Evolutionary conservation across 2,113 vertebrate genomes (phyloP).

Genomic region (Caracal caracal): DNA sequence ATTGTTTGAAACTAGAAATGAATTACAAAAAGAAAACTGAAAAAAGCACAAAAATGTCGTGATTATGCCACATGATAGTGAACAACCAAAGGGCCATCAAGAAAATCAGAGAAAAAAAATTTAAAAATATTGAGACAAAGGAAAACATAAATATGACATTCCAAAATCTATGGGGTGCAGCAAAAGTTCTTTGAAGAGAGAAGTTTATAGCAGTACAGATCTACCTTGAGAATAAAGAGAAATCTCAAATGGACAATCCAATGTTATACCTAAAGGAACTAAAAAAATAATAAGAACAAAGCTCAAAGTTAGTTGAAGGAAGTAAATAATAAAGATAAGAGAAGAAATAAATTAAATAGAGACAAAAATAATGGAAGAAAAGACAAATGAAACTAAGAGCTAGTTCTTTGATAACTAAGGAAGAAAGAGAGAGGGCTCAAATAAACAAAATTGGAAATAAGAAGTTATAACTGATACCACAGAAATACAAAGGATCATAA

Average conservation of each 20-base stretch:
- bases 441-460: not conserved
- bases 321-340: not conserved
- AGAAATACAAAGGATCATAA: not conserved
- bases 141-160: not conserved
- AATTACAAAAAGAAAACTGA: not conserved
- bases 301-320: not conserved
- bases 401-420: not conserved
- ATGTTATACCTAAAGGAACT: not conserved
- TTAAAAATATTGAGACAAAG: not conserved
- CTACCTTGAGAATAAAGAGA: not conserved
- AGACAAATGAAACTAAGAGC: not conserved
- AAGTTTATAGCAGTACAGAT: not conserved
- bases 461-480: not conserved
- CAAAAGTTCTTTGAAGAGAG: not conserved
- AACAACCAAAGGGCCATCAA: not conserved
- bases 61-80: not conserved
- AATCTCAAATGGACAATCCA: not conserved
- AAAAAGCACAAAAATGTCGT: not conserved
- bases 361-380: not conserved
- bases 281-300: not conserved
- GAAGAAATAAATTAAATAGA: not conserved
- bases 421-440: not conserved
- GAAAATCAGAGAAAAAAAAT: not conserved
- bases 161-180: not conserved
- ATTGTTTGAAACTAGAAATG: not conserved